Evolutionary conservation across 2,113 vertebrate genomes (phyloP), one percentile per base, ranked within the genome.

Genomic region (Tretioscincus oriximinensis): DNA sequence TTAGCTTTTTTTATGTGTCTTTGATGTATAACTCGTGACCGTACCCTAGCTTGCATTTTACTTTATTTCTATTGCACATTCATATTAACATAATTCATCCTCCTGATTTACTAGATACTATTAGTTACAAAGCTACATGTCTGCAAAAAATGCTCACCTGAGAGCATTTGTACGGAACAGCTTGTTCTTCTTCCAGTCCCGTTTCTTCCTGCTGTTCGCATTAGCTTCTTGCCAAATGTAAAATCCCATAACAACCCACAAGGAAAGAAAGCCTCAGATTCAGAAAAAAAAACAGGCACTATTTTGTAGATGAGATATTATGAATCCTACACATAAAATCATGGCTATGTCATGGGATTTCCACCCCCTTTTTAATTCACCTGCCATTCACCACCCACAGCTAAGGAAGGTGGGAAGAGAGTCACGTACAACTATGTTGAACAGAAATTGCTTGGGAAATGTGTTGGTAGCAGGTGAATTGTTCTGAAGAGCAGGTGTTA

Each of bases 261-360:
- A 65, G 31, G 24, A 47, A 64, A 63, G 28, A 68, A 22, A 18
- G n/a, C 63, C n/a, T 66, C 20, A 58, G 41, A 28, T 29, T 67
- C 76, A 77, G 5, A 77, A n/a, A 77, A 77, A n/a, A 77, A 58
- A 47, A 51, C 76, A 67, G 76, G 18, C 31, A 45, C n/a, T 76
- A 41, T 47, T 35, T 61, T 75, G 60, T 64, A 26, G 10, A 76
- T 47, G 45, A 76, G n/a, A 9, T 54, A 67, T 31, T 73, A 28
- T 67, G 24, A 77, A 51, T 29, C 21, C 61, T 76, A 64, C 74
- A 76, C 60, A 63, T 51, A 51, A 51, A 45, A 9, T 64, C 51
- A 31, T 24, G 18, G 47, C 45, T 12, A 14, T 49, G 26, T 77
- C 47, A 67, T 51, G 28, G n/a, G n/a, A 77, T 31, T 67, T 66